Base-by-base conservation (phyloP, 2,888 invertebrate species). In the Scaptomyza flava region DNA sequence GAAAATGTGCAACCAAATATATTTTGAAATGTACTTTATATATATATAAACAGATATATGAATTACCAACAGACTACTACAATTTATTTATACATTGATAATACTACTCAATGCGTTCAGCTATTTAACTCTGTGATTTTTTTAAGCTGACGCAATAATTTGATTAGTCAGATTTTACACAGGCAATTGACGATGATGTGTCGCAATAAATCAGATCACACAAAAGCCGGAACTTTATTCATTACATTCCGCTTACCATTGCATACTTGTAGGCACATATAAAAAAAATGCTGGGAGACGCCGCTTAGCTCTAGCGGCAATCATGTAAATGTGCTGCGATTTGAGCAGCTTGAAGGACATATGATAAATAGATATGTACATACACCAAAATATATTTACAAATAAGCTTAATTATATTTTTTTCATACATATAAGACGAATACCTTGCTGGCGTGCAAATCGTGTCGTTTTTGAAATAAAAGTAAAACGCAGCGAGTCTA, bases 321-420 rank as follows among this genome's bases (percentile, higher is more conserved):
- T 85, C 72, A 85, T 79, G 79, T 81, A 76, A 81, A 76, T 82
- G 76, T 53, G 63, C 38, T 73, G 60, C 81, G 85, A 79, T 72
- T 79, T 54, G 65, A 70, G 58, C 60, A 63, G 50, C 70, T 62
- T 79, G 41, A 54, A 50, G 62, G 77, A 68, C 82, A 67, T 65
- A 68, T 65, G 68, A 68, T 52, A 61, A 53, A 72, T 69, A 34
- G 20, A 31, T 20, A 66, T 48, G 51, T 51, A 60, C 61, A 58
- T 51, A 50, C 47, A 17, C 17, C 17, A 17, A 50, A 36, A 53
- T 43, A 50, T 46, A 58, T 45, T 50, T n/a, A 27, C 64, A 67
- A 65, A 78, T 61, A 53, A 61, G 52, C 47, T 54, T 53, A 72
- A 47, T 54, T 36, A 56, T n/a, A 34, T 33, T 14, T 27, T 27